Evolutionary conservation across 1,140 invertebrate genomes (phyloP).

Genomic region (Himalopsyche phryganea): DNA sequence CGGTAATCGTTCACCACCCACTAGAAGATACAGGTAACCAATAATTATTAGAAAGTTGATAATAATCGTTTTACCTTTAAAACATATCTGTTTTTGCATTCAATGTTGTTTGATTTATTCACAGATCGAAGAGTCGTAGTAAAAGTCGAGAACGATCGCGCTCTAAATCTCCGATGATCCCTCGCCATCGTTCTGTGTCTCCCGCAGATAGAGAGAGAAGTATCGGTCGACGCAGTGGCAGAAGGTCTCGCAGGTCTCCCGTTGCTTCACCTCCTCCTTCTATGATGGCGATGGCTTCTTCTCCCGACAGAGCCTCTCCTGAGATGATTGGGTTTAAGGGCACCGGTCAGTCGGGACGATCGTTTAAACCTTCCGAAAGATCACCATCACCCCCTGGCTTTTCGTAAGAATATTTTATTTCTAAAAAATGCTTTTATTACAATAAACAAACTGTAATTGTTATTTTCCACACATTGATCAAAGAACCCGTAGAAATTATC

Average conservation of each 20-base stretch:
- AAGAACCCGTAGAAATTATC: too few species aligned
- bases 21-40: slow-evolving; percentile 66
- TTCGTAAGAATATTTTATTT: slow-evolving; percentile 56
- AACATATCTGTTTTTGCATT: too few species aligned
- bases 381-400: slow-evolving; percentile 80
- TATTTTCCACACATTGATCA: too few species aligned
- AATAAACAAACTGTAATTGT: too few species aligned
- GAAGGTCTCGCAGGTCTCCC: slow-evolving; percentile 34
- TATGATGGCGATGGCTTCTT: not conserved
- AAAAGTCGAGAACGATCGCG: slow-evolving; percentile 53
- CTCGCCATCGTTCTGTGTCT: slow-evolving; percentile 35
- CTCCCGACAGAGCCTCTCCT: not conserved
- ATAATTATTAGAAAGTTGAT: not conserved
- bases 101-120: too few species aligned
- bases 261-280: slow-evolving; percentile 15
- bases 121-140: slow-evolving; percentile 55
- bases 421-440: too few species aligned
- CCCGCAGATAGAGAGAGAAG: slow-evolving; percentile 41
- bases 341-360: not conserved
- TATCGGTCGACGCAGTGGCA: slow-evolving; percentile 32
- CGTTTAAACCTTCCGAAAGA: slow-evolving; percentile 42
- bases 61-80: too few species aligned
- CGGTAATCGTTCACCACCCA: slow-evolving; percentile 69
- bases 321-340: slow-evolving; percentile 8
- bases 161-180: slow-evolving; percentile 56